Evolutionary conservation across 2,888 invertebrate genomes (phyloP).

Genomic region (Polylopha cassiicola): DNA sequence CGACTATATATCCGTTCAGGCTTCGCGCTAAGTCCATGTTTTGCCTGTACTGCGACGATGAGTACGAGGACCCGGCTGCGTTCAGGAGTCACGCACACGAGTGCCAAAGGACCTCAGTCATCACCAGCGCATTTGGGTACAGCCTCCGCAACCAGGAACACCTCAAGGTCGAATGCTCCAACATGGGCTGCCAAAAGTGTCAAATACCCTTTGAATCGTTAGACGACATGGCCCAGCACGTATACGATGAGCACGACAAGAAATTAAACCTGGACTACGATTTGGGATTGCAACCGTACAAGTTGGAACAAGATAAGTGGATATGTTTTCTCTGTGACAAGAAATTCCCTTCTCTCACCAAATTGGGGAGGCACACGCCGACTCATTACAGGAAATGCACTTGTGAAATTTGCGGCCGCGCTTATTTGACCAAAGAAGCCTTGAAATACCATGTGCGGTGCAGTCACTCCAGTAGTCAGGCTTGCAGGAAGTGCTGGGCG

Average conservation of each 20-base stretch:
- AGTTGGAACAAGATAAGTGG: constrained; percentile 49
- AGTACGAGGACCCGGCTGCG: constrained; percentile 45
- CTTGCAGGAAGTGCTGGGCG: constrained; percentile 59
- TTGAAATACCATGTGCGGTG: constrained; percentile 56
- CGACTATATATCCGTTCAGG: constrained; percentile 64
- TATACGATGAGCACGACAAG: constrained; percentile 41
- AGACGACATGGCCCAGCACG: constrained; percentile 45
- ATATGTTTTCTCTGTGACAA: constrained; percentile 47
- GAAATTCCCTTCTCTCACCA: constrained; percentile 49
- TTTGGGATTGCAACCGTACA: constrained; percentile 58
- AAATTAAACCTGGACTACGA: constrained; percentile 44
- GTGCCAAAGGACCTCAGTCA: constrained; percentile 43
- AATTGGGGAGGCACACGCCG: constrained; percentile 56
- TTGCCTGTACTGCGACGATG: constrained; percentile 65
- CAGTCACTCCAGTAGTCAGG: constrained; percentile 44
- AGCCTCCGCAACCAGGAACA: constrained; percentile 45
- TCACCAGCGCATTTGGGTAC: constrained; percentile 58
- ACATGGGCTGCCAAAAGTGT: constrained; percentile 55
- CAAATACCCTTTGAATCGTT: constrained; percentile 37
- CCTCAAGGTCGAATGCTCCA: constrained; percentile 57
- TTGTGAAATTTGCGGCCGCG: constrained; percentile 59
- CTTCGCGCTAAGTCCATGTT: constrained; percentile 48
- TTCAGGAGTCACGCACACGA: constrained; percentile 52
- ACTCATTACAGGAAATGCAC: constrained; percentile 55
- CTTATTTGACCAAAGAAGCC: constrained; percentile 51